Evolutionary conservation across 2,888 invertebrate species (phyloP).

Genomic region (Calliphora vomitoria): DNA sequence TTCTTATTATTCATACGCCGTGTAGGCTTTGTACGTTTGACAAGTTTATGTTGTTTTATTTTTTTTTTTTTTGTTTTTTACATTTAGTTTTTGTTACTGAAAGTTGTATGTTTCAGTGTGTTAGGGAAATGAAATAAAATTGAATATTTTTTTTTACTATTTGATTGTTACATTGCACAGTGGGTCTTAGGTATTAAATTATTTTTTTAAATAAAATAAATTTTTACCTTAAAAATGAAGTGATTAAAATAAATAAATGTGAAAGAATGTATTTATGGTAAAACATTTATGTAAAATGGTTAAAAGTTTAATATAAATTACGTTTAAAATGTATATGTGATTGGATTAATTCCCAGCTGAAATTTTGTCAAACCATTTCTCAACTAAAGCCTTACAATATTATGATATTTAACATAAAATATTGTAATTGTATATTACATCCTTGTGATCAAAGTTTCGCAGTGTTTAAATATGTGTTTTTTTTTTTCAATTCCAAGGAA

Average conservation of each 20-base stretch:
- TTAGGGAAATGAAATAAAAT: constrained; percentile 14
- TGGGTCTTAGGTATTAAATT: neutral
- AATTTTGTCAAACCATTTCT: too few relatives aligned
- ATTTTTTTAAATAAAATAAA: neutral
- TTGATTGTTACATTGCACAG: constrained; percentile 23
- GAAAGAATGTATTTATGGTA: too few relatives aligned
- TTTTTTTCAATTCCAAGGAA: too few relatives aligned
- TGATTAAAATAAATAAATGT: neutral
- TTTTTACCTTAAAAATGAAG: neutral
- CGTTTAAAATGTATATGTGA: too few relatives aligned
- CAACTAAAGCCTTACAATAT: too few relatives aligned
- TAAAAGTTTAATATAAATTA: too few relatives aligned
- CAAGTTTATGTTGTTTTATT: neutral
- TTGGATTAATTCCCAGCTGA: too few relatives aligned
- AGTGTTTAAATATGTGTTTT: too few relatives aligned
- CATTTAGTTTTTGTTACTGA: constrained; percentile 12
- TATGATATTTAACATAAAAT: too few relatives aligned
- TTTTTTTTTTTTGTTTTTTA: neutral
- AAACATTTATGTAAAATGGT: too few relatives aligned
- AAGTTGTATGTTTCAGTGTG: constrained; percentile 14
- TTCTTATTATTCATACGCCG: constrained; percentile 48
- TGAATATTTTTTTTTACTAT: neutral
- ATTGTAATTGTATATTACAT: too few relatives aligned
- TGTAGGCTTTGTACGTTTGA: neutral
- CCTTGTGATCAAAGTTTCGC: too few relatives aligned